A percentile compares a stretch with the other conserved stretches of the same genome.
Conservation (phyloP, 2,113 vertebrate species). For the Pseudopipra pipra region DNA sequence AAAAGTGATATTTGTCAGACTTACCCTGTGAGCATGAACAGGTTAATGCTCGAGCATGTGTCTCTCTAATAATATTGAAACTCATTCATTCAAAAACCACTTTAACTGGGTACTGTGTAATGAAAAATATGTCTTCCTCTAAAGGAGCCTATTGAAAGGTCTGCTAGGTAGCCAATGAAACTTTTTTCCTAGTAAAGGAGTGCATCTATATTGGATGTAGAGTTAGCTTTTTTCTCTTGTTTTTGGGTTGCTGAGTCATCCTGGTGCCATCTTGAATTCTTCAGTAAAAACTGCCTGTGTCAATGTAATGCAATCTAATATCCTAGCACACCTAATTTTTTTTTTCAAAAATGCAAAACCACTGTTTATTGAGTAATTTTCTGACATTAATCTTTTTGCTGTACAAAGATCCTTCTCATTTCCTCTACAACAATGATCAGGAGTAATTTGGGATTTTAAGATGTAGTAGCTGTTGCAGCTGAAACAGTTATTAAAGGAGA, state of each 20-base stretch:
- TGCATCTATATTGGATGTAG: background rate
- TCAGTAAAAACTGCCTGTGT: background rate
- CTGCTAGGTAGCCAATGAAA: background rate
- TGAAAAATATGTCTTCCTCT: background rate
- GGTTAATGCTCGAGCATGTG: background rate
- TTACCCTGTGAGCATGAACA: background rate
- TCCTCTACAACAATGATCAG: background rate
- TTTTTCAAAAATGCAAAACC: constrained; percentile 26
- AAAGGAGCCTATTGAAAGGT: background rate
- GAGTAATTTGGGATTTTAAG: constrained; percentile 18
- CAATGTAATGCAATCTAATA: background rate
- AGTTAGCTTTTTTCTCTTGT: background rate
- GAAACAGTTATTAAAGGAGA: constrained; percentile 19
- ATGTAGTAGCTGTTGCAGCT: constrained; percentile 10
- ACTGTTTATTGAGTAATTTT: constrained; percentile 40
- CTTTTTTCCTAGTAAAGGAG: background rate
- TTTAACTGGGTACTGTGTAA: background rate
- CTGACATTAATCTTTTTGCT: constrained; percentile 28
- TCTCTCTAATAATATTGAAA: constrained; percentile 12
- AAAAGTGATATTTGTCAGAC: background rate
- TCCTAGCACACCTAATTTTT: background rate
- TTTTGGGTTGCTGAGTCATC: background rate
- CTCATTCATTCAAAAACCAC: background rate
- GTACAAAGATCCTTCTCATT: constrained; percentile 26
- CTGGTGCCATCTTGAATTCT: background rate